These are phyloP conservation scores for Phoebastria nigripes DNA, from an alignment of 2,797 vertebrate species.

Conservation along the genomic window DNA sequence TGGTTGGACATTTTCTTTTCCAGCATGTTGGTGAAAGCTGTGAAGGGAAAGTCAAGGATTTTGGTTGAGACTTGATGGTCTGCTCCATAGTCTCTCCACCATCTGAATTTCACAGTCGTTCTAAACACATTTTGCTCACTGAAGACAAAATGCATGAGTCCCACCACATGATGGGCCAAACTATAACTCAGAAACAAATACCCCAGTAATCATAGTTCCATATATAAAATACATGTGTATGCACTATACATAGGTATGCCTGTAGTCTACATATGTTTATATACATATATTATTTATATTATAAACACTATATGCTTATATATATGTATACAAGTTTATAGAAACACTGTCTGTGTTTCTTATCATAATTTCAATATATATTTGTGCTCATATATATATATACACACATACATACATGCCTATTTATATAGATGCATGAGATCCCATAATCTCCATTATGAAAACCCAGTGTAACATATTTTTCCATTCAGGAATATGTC, in stretches of 20 bases:
- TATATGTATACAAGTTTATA: background rate
- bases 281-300: background rate
- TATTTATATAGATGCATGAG: background rate
- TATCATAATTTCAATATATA: background rate
- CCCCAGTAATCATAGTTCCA: background rate
- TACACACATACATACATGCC: background rate
- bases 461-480: background rate
- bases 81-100: background rate
- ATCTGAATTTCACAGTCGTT: background rate
- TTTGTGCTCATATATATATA: background rate
- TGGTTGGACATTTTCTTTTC: background rate
- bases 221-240: background rate
- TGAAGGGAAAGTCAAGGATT: background rate
- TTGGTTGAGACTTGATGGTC: background rate
- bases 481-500: background rate
- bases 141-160: background rate
- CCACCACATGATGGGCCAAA: background rate
- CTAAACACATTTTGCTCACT: background rate
- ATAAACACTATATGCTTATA: background rate
- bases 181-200: background rate
- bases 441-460: background rate
- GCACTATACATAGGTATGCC: background rate
- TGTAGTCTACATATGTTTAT: background rate
- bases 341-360: background rate
- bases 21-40: background rate